Conservation (phyloP, 1,140 invertebrate species). For the Acarapis woodi region DNA sequence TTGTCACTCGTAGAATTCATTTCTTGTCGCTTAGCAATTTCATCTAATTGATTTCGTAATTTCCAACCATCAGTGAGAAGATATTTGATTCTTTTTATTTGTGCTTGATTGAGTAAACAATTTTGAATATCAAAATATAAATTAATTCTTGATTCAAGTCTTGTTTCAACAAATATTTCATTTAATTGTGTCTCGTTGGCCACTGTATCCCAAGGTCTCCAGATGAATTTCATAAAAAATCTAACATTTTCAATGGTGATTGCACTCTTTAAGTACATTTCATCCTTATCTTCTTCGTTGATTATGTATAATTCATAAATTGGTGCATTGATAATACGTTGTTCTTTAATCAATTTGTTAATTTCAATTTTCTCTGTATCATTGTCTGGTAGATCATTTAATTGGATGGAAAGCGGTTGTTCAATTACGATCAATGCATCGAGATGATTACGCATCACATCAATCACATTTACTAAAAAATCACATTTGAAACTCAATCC, state of each 20-base stretch:
- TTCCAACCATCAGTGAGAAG: constrained; percentile 9
- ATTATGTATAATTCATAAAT: constrained; percentile 11
- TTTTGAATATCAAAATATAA: constrained; percentile 12
- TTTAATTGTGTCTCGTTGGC: constrained; percentile 1
- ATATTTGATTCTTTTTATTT: constrained; percentile 8
- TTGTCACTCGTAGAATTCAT: no score
- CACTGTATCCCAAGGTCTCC: constrained; percentile 12
- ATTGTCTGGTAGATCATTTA: not conserved
- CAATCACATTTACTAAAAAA: constrained; percentile 12
- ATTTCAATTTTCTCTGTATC: not conserved
- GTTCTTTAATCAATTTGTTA: constrained; percentile 1
- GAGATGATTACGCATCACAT: constrained; percentile 7
- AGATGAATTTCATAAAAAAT: constrained; percentile 11
- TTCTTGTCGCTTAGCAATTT: not conserved
- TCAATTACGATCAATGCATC: constrained; percentile 11
- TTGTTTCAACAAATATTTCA: constrained; percentile 7
- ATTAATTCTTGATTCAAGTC: constrained; percentile 9
- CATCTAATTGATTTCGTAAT: constrained; percentile 8
- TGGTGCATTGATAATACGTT: constrained; percentile 7
- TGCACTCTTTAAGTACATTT: constrained; percentile 11
- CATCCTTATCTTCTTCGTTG: constrained; percentile 11
- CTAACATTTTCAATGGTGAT: constrained; percentile 11
- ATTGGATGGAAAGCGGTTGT: constrained; percentile 2
- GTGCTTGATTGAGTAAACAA: constrained; percentile 8
- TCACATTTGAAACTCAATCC: constrained; percentile 5